phyloP scores from a whole-genome alignment of 2,113 vertebrate species.

The Esox niger region DNA sequence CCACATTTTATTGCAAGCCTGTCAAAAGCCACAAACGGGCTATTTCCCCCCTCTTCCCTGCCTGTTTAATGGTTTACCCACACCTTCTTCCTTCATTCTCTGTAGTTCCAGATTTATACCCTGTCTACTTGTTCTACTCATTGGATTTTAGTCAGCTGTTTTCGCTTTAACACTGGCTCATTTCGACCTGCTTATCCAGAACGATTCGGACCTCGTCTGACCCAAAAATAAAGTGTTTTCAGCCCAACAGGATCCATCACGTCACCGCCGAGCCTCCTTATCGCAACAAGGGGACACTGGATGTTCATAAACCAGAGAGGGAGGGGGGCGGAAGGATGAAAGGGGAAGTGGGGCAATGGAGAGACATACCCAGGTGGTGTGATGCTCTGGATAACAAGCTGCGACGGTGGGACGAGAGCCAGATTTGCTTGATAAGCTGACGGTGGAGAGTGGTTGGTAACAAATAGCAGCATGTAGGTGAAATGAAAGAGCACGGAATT shows the following conservation, averaged over 20 bases:
- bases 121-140: neutral
- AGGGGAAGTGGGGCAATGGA: neutral
- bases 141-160: neutral
- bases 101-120: neutral
- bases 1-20: neutral
- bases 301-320: neutral
- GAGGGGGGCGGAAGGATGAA: neutral
- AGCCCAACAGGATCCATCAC: neutral
- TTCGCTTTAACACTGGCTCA: neutral
- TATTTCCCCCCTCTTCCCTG: neutral
- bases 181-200: neutral
- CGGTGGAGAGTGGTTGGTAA: neutral
- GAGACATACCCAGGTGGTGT: no score
- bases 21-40: neutral
- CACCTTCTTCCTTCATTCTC: neutral
- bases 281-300: neutral
- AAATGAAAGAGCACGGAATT: neutral
- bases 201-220: conserved; percentile 7
- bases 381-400: no score
- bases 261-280: neutral
- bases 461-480: neutral
- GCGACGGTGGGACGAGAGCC: neutral
- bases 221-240: conserved; percentile 5
- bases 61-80: neutral
- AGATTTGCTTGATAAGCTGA: neutral